Conservation (phyloP, 2,113 vertebrate species). For the Motacilla alba region DNA sequence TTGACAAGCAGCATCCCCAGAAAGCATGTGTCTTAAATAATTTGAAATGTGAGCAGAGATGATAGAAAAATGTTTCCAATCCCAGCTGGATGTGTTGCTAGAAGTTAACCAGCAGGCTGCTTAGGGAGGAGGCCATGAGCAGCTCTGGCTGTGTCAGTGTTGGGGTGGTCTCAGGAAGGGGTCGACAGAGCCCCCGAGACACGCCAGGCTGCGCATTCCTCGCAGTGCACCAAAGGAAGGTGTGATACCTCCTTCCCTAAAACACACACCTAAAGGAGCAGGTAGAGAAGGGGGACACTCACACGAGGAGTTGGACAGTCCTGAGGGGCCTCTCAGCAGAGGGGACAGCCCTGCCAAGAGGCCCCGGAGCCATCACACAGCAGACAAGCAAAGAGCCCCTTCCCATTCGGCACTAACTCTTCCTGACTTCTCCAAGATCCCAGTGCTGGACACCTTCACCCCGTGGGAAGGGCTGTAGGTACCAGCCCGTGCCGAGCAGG, state of each 20-base stretch:
- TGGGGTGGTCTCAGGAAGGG: neutral
- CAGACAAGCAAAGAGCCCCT: neutral
- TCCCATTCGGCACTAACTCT: neutral
- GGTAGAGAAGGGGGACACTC: fast-evolving
- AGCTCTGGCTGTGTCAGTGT: neutral
- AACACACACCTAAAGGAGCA: neutral
- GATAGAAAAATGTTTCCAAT: neutral
- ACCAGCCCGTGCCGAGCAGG: neutral
- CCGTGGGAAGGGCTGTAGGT: neutral
- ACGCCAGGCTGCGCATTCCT: fast-evolving
- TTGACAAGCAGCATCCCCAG: neutral
- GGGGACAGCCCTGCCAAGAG: neutral
- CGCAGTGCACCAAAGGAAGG: neutral
- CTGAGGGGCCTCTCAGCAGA: neutral
- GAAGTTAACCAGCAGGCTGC: neutral
- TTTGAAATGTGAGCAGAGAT: neutral
- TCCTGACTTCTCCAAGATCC: neutral
- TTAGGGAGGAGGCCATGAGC: neutral
- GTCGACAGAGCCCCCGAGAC: neutral
- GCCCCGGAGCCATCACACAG: neutral
- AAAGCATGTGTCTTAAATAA: neutral
- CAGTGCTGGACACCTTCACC: neutral
- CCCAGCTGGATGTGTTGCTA: neutral
- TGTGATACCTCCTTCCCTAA: neutral
- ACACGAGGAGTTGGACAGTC: neutral